Conservation (phyloP, 2,113 vertebrate species). For the Peromyscus californicus region DNA sequence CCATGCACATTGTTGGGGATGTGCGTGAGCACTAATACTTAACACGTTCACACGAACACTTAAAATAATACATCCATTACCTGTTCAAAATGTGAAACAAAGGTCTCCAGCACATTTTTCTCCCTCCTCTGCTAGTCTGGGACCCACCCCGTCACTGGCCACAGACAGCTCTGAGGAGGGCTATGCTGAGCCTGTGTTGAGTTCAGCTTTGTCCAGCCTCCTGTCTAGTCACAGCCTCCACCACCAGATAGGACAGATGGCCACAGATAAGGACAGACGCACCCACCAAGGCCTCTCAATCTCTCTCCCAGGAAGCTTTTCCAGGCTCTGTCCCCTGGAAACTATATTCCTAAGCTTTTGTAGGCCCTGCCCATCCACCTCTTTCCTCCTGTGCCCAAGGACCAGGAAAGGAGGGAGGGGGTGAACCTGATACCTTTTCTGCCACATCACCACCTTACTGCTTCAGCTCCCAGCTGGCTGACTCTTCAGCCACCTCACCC, state of each 20-base stretch:
- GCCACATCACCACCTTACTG: not conserved
- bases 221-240: not conserved
- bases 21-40: not conserved
- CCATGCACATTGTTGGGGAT: not conserved
- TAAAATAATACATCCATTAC: not conserved
- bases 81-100: not conserved
- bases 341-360: not conserved
- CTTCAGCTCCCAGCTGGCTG: not conserved
- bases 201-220: not conserved
- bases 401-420: not conserved
- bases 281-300: not conserved
- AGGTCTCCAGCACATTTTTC: not conserved
- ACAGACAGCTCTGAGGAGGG: not conserved
- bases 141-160: not conserved
- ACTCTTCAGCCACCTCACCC: no score
- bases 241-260: not conserved
- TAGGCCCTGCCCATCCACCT: not conserved
- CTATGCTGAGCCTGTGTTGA: not conserved
- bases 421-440: accelerated
- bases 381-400: not conserved
- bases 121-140: not conserved
- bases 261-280: not conserved
- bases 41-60: not conserved
- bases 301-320: not conserved
- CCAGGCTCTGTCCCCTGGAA: not conserved